A percentile compares a stretch with the other conserved stretches of the same genome.
Conservation (phyloP, 2,888 invertebrate species). For the Ophion obscuratus region DNA sequence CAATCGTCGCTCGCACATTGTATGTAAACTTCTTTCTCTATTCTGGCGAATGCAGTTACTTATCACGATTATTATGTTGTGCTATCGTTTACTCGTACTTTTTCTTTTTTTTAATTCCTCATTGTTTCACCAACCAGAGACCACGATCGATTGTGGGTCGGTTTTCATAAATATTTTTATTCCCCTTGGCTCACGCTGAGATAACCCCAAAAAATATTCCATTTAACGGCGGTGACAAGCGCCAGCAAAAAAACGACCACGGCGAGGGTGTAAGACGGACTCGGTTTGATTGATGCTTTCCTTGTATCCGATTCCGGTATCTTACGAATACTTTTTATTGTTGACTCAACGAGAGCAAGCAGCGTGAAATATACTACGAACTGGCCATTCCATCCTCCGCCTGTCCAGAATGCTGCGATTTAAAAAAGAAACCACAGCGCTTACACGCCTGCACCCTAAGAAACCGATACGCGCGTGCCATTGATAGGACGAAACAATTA, state of each 20-base stretch:
- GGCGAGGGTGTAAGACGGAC: background rate
- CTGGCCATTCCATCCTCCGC: background rate
- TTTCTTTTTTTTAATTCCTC: constrained; percentile 1
- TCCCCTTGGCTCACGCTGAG: constrained; percentile 35
- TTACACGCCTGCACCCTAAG: constrained; percentile 5
- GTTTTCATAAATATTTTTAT: constrained; percentile 8
- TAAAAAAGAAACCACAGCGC: no score
- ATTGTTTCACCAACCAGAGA: constrained; percentile 11
- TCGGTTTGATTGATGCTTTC: constrained; percentile 75
- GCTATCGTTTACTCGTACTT: background rate
- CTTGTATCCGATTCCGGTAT: constrained; percentile 79
- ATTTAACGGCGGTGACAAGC: constrained; percentile 51
- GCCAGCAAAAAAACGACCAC: constrained; percentile 24
- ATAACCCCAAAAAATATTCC: constrained; percentile 77
- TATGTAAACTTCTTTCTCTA: background rate
- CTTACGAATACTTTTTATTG: constrained; percentile 62
- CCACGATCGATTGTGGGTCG: constrained; percentile 9
- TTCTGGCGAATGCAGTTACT: background rate
- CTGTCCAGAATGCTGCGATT: background rate
- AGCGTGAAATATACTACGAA: constrained; percentile 3
- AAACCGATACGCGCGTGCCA: constrained; percentile 45
- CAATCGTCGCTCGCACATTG: background rate
- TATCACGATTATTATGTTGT: background rate
- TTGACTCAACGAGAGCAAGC: constrained; percentile 12
- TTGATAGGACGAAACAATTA: constrained; percentile 55